Percentiles rank a stretch among this genome's conserved stretches.
Conservation (phyloP, 2,888 invertebrate genomes). For the Eristalinus aeneus region DNA sequence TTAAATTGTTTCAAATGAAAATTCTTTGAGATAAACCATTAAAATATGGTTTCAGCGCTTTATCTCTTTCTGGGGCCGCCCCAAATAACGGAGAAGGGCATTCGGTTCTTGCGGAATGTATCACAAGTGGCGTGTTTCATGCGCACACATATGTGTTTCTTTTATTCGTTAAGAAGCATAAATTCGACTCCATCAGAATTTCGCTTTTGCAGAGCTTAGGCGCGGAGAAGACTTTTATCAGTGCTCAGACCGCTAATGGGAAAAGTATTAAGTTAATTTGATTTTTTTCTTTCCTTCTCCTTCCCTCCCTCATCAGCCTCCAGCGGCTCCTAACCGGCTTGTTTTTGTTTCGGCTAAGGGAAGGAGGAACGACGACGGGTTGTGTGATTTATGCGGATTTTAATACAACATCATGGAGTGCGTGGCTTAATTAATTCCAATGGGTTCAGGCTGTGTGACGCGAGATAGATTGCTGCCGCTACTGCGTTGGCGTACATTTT, state of each 20-base stretch:
- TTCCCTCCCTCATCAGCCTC: not conserved
- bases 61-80: not conserved
- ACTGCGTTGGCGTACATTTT: not conserved
- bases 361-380: not conserved
- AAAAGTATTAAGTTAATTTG: slow-evolving; percentile 32
- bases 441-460: not conserved
- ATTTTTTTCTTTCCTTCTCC: not conserved
- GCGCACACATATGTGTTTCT: not conserved
- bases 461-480: not conserved
- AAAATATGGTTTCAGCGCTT: slow-evolving; percentile 47
- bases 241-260: slow-evolving; percentile 31
- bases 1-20: slow-evolving; percentile 53
- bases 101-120: slow-evolving; percentile 10
- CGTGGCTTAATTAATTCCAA: slow-evolving; percentile 37
- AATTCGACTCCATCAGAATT: not conserved
- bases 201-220: not conserved
- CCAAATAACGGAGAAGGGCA: no score
- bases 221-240: not conserved
- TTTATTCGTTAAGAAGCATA: slow-evolving; percentile 12
- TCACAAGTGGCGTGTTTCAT: slow-evolving; percentile 4
- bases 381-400: slow-evolving; percentile 10
- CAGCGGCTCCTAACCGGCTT: not conserved
- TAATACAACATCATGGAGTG: slow-evolving; percentile 25
- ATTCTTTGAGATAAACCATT: slow-evolving; percentile 57
- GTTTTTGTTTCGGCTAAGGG: not conserved